A percentile compares a stretch with the other conserved stretches of the same genome.
Evolutionary conservation across 2,888 invertebrate genomes (phyloP).

Genomic region (Caenorhabditis afra): DNA sequence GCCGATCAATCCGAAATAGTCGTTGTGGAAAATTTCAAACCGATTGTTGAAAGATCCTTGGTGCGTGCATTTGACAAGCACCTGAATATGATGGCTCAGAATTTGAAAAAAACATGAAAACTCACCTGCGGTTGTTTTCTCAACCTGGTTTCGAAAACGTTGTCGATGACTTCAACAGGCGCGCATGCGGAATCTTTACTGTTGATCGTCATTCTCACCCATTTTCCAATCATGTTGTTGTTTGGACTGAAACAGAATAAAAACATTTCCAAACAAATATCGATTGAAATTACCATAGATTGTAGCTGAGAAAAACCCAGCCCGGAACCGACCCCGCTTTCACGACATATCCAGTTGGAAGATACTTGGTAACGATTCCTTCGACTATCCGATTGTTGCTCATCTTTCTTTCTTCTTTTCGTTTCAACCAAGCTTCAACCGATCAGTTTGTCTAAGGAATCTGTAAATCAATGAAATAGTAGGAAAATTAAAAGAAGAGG

Average conservation of each 20-base stretch:
- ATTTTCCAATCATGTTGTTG: constrained; percentile 8
- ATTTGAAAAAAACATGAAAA: background rate
- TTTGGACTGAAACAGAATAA: background rate
- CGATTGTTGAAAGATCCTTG: background rate
- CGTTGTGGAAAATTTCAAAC: constrained; percentile 14
- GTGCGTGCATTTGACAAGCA: background rate
- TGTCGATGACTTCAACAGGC: background rate
- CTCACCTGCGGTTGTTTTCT: background rate
- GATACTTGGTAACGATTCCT: too few relatives aligned
- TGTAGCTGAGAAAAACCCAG: too few relatives aligned
- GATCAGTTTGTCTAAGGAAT: too few relatives aligned
- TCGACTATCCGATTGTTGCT: too few relatives aligned
- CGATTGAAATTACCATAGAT: too few relatives aligned
- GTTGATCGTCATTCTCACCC: constrained; percentile 3
- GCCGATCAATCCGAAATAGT: constrained; percentile 24
- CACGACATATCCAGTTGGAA: too few relatives aligned
- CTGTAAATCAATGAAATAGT: too few relatives aligned
- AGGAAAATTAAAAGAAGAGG: too few relatives aligned
- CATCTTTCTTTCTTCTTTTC: too few relatives aligned
- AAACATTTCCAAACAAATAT: too few relatives aligned
- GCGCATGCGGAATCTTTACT: background rate
- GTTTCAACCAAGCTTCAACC: too few relatives aligned
- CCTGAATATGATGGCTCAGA: background rate
- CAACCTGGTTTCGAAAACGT: constrained; percentile 5
- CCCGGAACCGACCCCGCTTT: too few relatives aligned